These are phyloP conservation scores for Fistularia commersonii DNA, from an alignment of 2,797 vertebrate species.

Conservation along the genomic window DNA sequence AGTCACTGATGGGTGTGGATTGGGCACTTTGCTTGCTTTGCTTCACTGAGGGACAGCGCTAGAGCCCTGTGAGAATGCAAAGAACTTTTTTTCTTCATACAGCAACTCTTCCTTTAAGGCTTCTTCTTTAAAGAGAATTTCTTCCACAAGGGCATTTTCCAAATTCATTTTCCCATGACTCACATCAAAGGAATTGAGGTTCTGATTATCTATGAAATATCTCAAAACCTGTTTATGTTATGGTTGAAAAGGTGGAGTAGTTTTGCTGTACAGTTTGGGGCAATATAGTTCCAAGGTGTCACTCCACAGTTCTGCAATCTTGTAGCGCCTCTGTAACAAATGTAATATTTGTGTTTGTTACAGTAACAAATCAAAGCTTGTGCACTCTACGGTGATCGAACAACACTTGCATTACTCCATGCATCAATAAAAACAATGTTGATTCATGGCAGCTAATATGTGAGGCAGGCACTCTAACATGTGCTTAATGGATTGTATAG, in stretches of 20 bases:
- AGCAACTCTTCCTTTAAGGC: constrained; percentile 23
- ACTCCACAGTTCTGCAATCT: constrained; percentile 4
- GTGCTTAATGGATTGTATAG: constrained; percentile 52
- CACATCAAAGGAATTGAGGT: constrained; percentile 30
- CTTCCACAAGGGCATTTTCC: constrained; percentile 19
- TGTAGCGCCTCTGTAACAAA: constrained; percentile 3
- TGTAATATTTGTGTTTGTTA: constrained; percentile 21
- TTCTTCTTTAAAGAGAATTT: constrained; percentile 22
- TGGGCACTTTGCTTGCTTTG: constrained; percentile 25
- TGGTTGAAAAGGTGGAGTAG: constrained; percentile 10
- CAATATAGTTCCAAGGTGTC: constrained; percentile 18
- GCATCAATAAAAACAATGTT: constrained; percentile 49
- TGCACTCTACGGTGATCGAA: constrained; percentile 22
- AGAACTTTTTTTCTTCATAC: constrained; percentile 17
- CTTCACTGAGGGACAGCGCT: constrained; percentile 16
- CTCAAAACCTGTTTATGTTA: constrained; percentile 14
- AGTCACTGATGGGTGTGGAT: constrained; percentile 16
- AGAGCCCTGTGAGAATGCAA: constrained; percentile 19
- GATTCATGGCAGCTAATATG: constrained; percentile 57
- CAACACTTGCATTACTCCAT: constrained; percentile 29
- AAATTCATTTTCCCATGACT: constrained; percentile 30
- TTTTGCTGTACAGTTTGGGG: constrained; percentile 1
- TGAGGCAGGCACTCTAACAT: constrained; percentile 38
- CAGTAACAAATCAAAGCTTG: constrained; percentile 23
- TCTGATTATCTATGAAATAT: constrained; percentile 21